These are phyloP conservation scores for Zelleria hepariella DNA, from an alignment of 2,888 invertebrate genomes.

Conservation along the genomic window DNA sequence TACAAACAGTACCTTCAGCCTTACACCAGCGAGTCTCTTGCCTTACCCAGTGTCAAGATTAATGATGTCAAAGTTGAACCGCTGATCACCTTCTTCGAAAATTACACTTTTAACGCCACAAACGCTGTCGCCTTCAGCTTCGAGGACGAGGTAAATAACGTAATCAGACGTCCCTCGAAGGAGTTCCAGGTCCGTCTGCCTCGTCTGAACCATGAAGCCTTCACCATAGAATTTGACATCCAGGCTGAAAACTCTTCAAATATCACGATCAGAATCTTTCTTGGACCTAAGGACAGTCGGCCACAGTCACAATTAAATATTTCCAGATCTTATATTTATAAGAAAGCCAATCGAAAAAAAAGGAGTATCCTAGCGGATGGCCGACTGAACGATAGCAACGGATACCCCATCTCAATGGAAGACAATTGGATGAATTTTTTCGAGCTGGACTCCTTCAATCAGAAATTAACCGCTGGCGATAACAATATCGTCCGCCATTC, in stretches of 20 bases:
- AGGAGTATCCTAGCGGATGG: too few species aligned
- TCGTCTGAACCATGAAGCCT: slow-evolving; percentile 69
- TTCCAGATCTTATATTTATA: too few species aligned
- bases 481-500: slow-evolving; percentile 72
- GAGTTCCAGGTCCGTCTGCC: slow-evolving; percentile 47
- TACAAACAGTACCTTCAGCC: slow-evolving; percentile 64
- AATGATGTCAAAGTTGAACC: slow-evolving; percentile 66
- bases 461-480: slow-evolving; percentile 61
- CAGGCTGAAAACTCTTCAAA: slow-evolving; percentile 47
- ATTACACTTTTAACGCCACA: slow-evolving; percentile 43
- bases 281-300: slow-evolving; percentile 76
- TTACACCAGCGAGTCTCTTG: slow-evolving; percentile 63
- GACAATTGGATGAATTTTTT: slow-evolving; percentile 19
- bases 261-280: slow-evolving; percentile 69
- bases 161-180: too few species aligned
- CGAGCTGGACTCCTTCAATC: slow-evolving; percentile 37
- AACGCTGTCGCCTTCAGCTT: slow-evolving; percentile 55
- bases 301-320: too few species aligned
- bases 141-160: slow-evolving; percentile 26
- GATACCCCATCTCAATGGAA: slow-evolving; percentile 40
- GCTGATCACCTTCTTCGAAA: slow-evolving; percentile 72
- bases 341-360: too few species aligned
- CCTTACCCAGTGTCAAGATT: slow-evolving; percentile 65
- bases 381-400: slow-evolving; percentile 67
- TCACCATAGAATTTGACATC: slow-evolving; percentile 55